Conservation (phyloP, 2,113 vertebrate species). For the Poeciliopsis retropinna region DNA sequence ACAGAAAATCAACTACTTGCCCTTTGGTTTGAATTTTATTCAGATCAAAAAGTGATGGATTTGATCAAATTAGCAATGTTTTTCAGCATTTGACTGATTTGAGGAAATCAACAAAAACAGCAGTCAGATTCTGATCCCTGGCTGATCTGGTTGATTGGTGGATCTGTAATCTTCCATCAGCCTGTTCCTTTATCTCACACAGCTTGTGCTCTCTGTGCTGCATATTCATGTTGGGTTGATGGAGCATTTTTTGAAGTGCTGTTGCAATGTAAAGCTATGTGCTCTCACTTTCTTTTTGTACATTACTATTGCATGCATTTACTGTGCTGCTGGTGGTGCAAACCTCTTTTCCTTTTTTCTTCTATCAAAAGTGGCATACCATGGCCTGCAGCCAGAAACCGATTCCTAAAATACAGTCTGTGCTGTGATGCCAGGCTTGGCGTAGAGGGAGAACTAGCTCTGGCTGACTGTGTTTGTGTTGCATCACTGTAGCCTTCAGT, state of each 20-base stretch:
- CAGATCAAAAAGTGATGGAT: not conserved
- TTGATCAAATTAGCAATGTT: not conserved
- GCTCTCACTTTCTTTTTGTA: conserved; percentile 4
- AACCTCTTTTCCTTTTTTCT: conserved; percentile 1
- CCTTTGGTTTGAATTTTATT: not conserved
- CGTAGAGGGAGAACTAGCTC: conserved; percentile 19
- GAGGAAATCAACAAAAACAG: not conserved
- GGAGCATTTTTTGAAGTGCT: not conserved
- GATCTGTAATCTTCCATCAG: not conserved
- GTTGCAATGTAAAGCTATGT: not conserved
- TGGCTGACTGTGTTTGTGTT: conserved; percentile 16
- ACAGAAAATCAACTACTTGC: not conserved
- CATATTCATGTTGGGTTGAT: not conserved
- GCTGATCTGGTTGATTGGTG: not conserved
- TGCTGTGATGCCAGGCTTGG: not conserved
- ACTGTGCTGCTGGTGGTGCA: not conserved
- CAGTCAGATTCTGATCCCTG: not conserved
- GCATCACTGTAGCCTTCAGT: conserved; percentile 43
- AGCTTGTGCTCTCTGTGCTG: not conserved
- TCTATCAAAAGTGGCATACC: conserved; percentile 10
- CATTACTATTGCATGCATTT: conserved; percentile 3
- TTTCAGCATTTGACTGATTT: not conserved
- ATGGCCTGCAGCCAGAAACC: conserved; percentile 19
- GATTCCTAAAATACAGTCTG: conserved; percentile 3
- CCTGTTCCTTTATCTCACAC: not conserved